Conservation (phyloP, 1,140 invertebrate species). For the Drosophila serrata region DNA sequence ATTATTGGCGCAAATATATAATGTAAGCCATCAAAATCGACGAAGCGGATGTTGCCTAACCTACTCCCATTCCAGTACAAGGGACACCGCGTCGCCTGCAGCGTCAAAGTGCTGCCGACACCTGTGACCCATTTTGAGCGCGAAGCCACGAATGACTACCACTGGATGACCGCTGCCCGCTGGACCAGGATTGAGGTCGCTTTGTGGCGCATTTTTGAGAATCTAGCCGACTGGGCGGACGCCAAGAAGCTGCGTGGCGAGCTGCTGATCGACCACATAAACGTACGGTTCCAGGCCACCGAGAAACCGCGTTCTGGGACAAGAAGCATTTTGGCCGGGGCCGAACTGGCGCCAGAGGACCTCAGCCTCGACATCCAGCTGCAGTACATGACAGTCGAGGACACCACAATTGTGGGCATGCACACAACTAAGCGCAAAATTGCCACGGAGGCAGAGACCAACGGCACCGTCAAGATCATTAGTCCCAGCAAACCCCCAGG, state of each 20-base stretch:
- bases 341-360: neutral
- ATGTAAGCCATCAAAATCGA: constrained; percentile 4
- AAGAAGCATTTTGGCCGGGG: constrained; percentile 7
- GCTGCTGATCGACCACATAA: constrained; percentile 55
- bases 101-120: constrained; percentile 53
- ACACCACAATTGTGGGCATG: neutral
- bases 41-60: neutral
- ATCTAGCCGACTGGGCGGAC: constrained; percentile 19
- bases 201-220: constrained; percentile 35
- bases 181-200: constrained; percentile 49
- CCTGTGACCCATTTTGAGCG: constrained; percentile 24
- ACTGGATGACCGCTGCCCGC: constrained; percentile 60
- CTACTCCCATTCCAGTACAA: constrained; percentile 35
- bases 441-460: constrained; percentile 7
- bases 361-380: constrained; percentile 41
- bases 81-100: constrained; percentile 40
- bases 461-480: neutral
- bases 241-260: constrained; percentile 24
- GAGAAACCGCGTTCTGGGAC: neutral
- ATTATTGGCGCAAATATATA: constrained; percentile 51
- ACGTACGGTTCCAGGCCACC: constrained; percentile 29
- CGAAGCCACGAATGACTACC: constrained; percentile 35
- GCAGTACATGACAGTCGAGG: constrained; percentile 42
- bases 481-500: neutral
- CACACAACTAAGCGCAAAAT: constrained; percentile 18